Conservation (phyloP, 2,888 invertebrate genomes). For the Brassicogethes aeneus region DNA sequence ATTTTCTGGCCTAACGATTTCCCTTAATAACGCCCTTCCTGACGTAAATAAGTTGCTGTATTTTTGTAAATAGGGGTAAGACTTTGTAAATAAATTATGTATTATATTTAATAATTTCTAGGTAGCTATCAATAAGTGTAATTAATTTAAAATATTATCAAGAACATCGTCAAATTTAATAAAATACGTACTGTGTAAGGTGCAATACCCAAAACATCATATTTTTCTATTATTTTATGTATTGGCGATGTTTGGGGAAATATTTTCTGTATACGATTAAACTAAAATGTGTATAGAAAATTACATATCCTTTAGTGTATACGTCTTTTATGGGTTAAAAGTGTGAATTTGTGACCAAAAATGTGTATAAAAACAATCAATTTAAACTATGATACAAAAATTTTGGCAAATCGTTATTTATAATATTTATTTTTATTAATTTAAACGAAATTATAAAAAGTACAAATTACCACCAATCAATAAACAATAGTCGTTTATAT, state of each 20-base stretch:
- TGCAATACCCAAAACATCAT: neutral
- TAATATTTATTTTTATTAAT: neutral
- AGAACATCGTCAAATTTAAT: neutral
- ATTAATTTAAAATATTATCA: neutral
- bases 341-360: neutral
- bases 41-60: too few relatives aligned
- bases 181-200: neutral
- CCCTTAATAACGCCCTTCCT: too few relatives aligned
- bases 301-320: constrained; percentile 1
- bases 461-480: neutral
- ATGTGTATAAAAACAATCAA: constrained; percentile 1
- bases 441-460: neutral
- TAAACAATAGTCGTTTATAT: too few relatives aligned
- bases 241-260: neutral
- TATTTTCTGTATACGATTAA: constrained; percentile 3
- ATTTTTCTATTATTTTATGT: neutral
- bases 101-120: too few relatives aligned
- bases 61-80: too few relatives aligned
- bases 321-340: neutral
- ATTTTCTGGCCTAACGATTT: too few relatives aligned
- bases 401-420: constrained; percentile 2
- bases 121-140: neutral
- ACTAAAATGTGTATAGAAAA: neutral
- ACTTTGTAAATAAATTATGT: too few relatives aligned
- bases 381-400: neutral